Conservation (phyloP, 2,113 vertebrate species). For the Promerops cafer region DNA sequence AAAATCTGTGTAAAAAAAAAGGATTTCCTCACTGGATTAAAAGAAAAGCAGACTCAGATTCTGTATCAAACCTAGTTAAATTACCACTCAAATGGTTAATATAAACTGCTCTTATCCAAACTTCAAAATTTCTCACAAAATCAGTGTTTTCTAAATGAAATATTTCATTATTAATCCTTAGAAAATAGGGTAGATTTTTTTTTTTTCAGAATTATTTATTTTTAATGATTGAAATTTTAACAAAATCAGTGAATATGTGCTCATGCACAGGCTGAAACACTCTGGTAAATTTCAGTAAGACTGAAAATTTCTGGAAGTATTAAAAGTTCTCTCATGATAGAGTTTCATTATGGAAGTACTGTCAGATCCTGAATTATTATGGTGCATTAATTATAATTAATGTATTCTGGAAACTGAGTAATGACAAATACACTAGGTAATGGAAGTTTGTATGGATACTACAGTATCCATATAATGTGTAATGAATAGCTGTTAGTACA, state of each 20-base stretch:
- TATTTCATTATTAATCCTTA: neutral
- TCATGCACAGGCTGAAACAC: neutral
- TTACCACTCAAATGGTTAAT: neutral
- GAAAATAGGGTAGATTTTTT: rapidly evolving
- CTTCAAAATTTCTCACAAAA: neutral
- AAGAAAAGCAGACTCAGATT: neutral
- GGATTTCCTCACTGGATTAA: neutral
- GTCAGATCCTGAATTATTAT: neutral
- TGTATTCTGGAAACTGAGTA: neutral
- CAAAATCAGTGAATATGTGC: neutral
- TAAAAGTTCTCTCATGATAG: neutral
- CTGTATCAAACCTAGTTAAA: neutral
- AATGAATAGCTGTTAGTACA: neutral
- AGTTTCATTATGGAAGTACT: neutral
- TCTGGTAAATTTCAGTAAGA: neutral
- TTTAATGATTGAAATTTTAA: neutral
- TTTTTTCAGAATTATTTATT: neutral
- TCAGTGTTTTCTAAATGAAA: neutral
- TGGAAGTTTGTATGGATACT: neutral
- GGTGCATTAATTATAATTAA: neutral
- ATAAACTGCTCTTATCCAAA: neutral
- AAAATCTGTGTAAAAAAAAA: neutral
- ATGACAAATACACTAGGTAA: neutral
- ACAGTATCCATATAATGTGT: neutral
- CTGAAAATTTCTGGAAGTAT: neutral